Conservation (phyloP, 2,113 vertebrate genomes). For the Anser cygnoides region DNA sequence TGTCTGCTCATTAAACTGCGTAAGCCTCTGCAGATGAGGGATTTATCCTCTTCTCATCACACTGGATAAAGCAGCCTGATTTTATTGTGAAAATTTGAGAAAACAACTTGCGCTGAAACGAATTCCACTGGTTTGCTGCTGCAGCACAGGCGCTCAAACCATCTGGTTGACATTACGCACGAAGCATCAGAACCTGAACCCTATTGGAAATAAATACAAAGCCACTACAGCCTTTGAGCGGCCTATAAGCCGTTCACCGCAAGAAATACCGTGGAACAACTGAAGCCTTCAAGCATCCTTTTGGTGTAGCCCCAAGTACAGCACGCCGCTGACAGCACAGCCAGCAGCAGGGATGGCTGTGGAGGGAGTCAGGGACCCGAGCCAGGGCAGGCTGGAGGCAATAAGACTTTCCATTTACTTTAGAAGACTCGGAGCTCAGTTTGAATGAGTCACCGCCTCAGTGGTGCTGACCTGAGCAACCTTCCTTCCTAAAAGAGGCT, state of each 20-base stretch:
- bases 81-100: background rate
- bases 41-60: background rate
- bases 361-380: background rate
- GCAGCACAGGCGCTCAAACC: background rate
- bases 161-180: constrained; percentile 21
- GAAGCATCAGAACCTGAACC: background rate
- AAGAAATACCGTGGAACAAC: background rate
- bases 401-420: constrained; percentile 28
- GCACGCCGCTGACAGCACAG: constrained; percentile 1
- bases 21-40: background rate
- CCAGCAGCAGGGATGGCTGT: background rate
- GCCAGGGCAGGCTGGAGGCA: constrained; percentile 5
- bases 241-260: background rate
- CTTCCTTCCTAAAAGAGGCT: background rate
- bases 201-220: constrained; percentile 20
- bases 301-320: constrained; percentile 3
- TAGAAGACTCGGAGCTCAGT: background rate
- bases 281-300: background rate
- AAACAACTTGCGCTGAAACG: background rate
- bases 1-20: background rate
- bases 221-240: background rate
- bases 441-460: background rate
- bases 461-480: background rate
- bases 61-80: background rate
- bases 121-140: background rate